Conservation (phyloP, 2,797 vertebrate genomes). For the Crenichthys baileyi region DNA sequence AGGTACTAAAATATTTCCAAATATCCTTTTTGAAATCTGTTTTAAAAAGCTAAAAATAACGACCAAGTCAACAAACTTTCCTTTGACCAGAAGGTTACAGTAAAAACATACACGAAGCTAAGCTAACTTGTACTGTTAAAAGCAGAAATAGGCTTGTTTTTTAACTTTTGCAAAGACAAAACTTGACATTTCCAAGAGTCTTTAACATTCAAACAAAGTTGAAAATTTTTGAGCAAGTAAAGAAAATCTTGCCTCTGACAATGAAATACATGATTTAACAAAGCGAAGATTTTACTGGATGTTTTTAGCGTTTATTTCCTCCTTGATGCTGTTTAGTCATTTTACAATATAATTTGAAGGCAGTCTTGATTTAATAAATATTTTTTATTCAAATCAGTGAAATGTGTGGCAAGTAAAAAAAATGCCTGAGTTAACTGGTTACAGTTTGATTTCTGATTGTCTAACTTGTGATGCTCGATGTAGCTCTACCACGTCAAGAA, state of each 20-base stretch:
- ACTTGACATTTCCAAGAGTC: neutral
- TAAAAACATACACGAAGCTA: neutral
- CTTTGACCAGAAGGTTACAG: neutral
- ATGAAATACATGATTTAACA: neutral
- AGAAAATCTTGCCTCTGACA: neutral
- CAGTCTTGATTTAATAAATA: too few species aligned
- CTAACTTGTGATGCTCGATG: neutral
- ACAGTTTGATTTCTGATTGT: too few species aligned
- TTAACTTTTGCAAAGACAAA: neutral
- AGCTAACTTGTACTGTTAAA: neutral
- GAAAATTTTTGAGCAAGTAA: neutral
- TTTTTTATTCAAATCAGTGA: neutral
- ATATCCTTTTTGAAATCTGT: neutral
- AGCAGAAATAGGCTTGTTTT: neutral
- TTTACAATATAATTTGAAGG: neutral
- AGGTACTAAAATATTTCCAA: neutral
- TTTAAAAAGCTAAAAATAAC: neutral
- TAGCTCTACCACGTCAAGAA: neutral
- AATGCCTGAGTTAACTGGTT: neutral
- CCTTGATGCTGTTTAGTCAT: neutral
- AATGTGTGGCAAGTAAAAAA: neutral
- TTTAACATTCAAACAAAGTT: neutral
- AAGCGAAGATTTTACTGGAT: neutral
- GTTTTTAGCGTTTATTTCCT: neutral
- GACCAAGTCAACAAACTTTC: neutral